These are phyloP conservation scores for Neodiprion virginianus DNA, from an alignment of 1,140 invertebrate genomes.

Conservation along the genomic window DNA sequence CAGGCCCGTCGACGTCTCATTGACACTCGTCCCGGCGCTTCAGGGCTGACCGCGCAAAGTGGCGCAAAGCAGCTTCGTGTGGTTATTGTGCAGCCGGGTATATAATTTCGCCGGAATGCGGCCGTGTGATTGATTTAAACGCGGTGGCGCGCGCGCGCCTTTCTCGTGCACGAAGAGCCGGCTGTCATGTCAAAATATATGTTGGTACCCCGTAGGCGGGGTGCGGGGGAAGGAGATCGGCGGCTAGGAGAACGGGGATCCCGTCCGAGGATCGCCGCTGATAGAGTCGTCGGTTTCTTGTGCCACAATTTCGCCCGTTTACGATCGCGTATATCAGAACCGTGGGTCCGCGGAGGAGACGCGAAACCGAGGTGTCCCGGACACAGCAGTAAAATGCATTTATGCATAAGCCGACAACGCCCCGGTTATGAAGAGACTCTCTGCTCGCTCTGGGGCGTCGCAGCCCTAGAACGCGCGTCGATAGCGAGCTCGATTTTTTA, in stretches of 20 bases:
- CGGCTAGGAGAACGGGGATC: constrained; percentile 42
- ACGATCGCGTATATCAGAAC: constrained; percentile 43
- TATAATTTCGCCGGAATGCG: constrained; percentile 4
- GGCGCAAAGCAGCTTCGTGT: not conserved
- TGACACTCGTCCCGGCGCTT: not conserved
- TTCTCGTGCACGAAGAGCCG: constrained; percentile 11
- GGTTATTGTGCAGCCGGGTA: not conserved
- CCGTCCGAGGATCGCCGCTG: constrained; percentile 27
- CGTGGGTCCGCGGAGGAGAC: not conserved
- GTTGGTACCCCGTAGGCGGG: not conserved
- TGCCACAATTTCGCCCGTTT: constrained; percentile 46
- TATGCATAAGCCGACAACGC: not conserved
- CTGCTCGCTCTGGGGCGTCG: constrained; percentile 22
- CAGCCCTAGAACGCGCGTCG: constrained; percentile 14
- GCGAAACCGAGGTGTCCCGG: not conserved
- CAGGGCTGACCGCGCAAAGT: not conserved
- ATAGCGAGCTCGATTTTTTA: not conserved
- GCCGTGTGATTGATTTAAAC: constrained; percentile 13
- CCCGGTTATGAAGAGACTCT: too few species aligned
- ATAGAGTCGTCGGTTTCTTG: constrained; percentile 47
- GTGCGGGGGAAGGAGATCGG: not conserved
- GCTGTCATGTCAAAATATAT: constrained; percentile 1
- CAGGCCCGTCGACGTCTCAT: not conserved
- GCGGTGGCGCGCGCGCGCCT: constrained; percentile 1
- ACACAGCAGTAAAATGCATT: not conserved